These are phyloP conservation scores for Glareola pratincola DNA, from an alignment of 2,113 vertebrate species.

Conservation along the genomic window DNA sequence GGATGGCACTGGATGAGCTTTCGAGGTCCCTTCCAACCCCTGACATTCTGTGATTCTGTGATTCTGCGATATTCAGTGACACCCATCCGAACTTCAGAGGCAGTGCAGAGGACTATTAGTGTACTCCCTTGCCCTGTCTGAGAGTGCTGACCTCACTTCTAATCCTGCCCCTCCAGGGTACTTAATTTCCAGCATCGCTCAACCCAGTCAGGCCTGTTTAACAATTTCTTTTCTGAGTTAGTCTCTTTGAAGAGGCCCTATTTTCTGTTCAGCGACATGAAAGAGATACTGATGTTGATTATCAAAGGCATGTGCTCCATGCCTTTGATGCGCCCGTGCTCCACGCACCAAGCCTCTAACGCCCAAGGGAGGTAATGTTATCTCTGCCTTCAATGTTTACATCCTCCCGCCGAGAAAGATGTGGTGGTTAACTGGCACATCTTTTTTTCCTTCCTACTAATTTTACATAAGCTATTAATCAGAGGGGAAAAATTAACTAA, in stretches of 20 bases:
- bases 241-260: conserved; percentile 73
- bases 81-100: conserved; percentile 21
- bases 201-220: conserved; percentile 61
- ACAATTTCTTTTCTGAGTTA: conserved; percentile 70
- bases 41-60: too few species aligned
- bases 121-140: conserved; percentile 15
- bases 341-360: conserved; percentile 14
- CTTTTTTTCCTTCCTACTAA: conserved; percentile 57
- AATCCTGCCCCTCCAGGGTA: conserved; percentile 64
- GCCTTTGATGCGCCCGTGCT: too few species aligned
- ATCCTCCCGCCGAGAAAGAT: conserved; percentile 38
- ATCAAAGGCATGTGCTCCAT: conserved; percentile 75
- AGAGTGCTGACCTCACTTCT: conserved; percentile 52
- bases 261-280: conserved; percentile 74
- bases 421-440: conserved; percentile 29
- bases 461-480: conserved; percentile 68
- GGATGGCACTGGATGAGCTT: too few species aligned
- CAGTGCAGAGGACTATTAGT: conserved; percentile 20
- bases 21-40: too few species aligned
- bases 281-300: conserved; percentile 78
- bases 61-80: conserved; percentile 6
- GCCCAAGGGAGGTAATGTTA: conserved; percentile 73
- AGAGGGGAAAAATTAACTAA: conserved; percentile 52
- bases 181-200: conserved; percentile 59
- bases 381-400: conserved; percentile 64